Evolutionary conservation across 2,888 invertebrate species (phyloP).

Genomic region (Silvanus unidentatus): DNA sequence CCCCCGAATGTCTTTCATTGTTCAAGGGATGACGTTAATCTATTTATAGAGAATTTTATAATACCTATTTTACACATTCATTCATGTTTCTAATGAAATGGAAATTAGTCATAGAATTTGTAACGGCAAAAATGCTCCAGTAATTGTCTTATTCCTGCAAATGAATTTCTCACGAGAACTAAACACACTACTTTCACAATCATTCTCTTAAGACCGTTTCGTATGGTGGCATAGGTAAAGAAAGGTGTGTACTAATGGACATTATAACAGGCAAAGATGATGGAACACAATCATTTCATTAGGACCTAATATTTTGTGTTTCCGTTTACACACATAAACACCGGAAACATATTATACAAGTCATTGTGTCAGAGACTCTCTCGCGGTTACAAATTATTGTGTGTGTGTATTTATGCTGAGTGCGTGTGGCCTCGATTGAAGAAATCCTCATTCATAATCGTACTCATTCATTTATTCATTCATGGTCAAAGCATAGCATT

Average conservation of each 20-base stretch:
- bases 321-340: constrained; percentile 1
- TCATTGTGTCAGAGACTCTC: constrained; percentile 17
- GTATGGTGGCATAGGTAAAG: constrained; percentile 14
- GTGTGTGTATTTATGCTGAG: neutral
- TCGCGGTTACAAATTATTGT: constrained; percentile 9
- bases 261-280: constrained; percentile 12
- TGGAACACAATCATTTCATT: constrained; percentile 2
- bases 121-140: too few species aligned
- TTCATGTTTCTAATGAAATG: too few species aligned
- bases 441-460: neutral
- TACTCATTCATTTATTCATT: constrained; percentile 1
- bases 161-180: too few species aligned
- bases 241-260: constrained; percentile 24
- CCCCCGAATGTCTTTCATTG: constrained; percentile 13
- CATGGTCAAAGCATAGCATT: neutral
- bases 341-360: constrained; percentile 19
- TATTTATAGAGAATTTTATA: constrained; percentile 13
- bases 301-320: constrained; percentile 1
- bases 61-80: too few species aligned
- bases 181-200: too few species aligned
- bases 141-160: too few species aligned
- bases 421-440: constrained; percentile 7
- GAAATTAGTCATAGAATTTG: too few species aligned
- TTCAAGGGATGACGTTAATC: constrained; percentile 11
- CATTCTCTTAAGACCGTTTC: too few species aligned